A percentile compares a stretch with the other conserved stretches of the same genome.
Evolutionary conservation across 2,797 vertebrate genomes (phyloP).

Genomic region (Chaetophractus vellerosus): DNA sequence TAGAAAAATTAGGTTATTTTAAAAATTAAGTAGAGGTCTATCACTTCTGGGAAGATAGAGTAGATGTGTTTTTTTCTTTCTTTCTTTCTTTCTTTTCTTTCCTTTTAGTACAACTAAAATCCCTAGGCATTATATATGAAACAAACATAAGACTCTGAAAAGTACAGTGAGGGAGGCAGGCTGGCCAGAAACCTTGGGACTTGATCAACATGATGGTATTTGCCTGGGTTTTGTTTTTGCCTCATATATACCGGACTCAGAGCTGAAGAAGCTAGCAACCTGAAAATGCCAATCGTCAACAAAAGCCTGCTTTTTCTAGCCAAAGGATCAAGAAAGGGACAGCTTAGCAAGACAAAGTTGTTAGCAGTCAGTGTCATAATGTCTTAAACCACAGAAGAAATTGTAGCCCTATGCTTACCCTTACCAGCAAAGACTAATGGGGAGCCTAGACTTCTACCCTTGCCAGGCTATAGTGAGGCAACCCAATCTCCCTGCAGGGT

Average conservation of each 20-base stretch:
- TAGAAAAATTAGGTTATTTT: constrained; percentile 23
- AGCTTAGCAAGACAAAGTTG: not conserved
- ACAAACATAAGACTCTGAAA: constrained; percentile 6
- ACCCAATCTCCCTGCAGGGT: not conserved
- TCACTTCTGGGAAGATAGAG: not conserved
- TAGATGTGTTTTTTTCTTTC: too few relatives aligned
- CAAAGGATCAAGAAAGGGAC: not conserved
- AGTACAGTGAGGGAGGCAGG: not conserved
- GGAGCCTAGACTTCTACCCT: not conserved
- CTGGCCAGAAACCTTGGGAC: not conserved
- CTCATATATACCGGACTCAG: not conserved
- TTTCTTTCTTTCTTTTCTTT: not conserved
- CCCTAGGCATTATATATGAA: not conserved
- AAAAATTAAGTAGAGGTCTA: not conserved
- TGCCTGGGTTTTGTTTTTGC: constrained; percentile 5
- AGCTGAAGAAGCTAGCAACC: not conserved
- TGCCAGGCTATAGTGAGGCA: not conserved
- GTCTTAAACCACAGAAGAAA: not conserved
- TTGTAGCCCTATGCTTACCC: not conserved
- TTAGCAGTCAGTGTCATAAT: not conserved
- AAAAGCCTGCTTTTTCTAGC: not conserved
- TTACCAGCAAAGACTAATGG: not conserved
- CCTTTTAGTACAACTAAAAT: not conserved
- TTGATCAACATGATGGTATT: not conserved
- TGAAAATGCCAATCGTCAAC: not conserved